Percentiles rank a stretch among this genome's conserved stretches.
Evolutionary conservation across 2,888 invertebrate species (phyloP).

Genomic region (Saturnia japonica): DNA sequence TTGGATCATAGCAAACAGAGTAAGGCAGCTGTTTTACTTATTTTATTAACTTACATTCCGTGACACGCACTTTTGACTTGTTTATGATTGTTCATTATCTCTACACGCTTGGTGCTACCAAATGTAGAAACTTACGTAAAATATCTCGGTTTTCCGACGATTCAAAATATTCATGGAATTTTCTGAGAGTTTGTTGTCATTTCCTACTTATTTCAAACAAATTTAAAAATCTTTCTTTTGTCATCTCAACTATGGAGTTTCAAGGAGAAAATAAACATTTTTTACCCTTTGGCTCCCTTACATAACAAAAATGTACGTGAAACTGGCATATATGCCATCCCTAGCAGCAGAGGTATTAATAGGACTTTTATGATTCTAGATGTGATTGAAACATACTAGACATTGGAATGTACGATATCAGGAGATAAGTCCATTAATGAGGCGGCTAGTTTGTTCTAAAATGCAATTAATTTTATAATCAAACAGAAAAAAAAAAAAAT

Average conservation of each 20-base stretch:
- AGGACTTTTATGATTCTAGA: no score
- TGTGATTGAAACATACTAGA: no score
- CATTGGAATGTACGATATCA: no score
- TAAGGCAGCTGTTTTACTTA: neutral
- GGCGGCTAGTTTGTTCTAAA: no score
- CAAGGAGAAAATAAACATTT: no score
- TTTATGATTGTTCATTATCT: slow-evolving; percentile 7
- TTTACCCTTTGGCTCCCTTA: no score
- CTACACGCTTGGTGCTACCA: neutral
- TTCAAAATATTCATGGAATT: neutral
- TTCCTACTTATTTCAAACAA: neutral
- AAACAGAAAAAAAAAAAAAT: no score
- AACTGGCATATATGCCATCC: no score
- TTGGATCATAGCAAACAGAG: neutral
- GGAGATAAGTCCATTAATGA: no score
- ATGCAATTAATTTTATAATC: no score
- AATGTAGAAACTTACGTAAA: neutral
- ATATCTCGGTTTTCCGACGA: neutral
- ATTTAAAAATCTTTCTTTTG: neutral
- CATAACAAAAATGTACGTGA: no score
- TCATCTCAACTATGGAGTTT: neutral
- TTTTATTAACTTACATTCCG: neutral
- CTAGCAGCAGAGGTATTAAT: no score
- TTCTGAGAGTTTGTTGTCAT: neutral
- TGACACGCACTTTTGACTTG: neutral